Evolutionary conservation across 1,140 invertebrate genomes (phyloP).

Genomic region (Mercenaria mercenaria): DNA sequence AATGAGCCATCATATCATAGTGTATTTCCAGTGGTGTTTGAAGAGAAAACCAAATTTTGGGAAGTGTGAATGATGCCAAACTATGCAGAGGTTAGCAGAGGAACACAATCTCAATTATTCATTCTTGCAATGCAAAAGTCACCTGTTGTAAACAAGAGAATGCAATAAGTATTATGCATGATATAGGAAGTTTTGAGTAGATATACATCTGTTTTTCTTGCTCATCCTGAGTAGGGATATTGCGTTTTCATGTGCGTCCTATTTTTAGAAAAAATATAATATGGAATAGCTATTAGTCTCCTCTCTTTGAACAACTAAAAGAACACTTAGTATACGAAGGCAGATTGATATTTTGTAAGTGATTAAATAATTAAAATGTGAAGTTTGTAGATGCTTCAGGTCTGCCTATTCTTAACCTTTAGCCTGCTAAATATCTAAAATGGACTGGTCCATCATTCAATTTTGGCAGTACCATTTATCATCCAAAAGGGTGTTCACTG

Average conservation of each 20-base stretch:
- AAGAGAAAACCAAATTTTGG: conserved; percentile 4
- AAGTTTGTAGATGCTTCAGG: too few species aligned
- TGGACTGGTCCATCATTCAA: too few species aligned
- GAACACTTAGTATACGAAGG: too few species aligned
- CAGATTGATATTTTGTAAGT: too few species aligned
- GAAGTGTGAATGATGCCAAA: conserved; percentile 6
- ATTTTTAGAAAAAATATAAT: not conserved
- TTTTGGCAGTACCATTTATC: too few species aligned
- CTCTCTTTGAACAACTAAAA: not conserved
- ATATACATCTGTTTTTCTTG: conserved; percentile 18
- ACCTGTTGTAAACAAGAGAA: conserved; percentile 5
- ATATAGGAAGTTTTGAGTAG: not conserved
- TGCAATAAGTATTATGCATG: conserved; percentile 14
- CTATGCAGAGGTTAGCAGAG: conserved; percentile 5
- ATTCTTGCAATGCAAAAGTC: conserved; percentile 7
- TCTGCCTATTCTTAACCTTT: too few species aligned
- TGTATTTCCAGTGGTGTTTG: not conserved
- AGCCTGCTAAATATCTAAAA: too few species aligned
- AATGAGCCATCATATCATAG: too few species aligned
- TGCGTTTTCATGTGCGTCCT: not conserved
- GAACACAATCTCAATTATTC: conserved; percentile 10
- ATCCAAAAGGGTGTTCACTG: too few species aligned
- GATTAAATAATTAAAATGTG: too few species aligned
- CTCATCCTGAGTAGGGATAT: not conserved
- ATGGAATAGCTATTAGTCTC: not conserved